These are phyloP conservation scores for Andinoacara biseriatus DNA, from an alignment of 2,113 vertebrate species.

Conservation along the genomic window DNA sequence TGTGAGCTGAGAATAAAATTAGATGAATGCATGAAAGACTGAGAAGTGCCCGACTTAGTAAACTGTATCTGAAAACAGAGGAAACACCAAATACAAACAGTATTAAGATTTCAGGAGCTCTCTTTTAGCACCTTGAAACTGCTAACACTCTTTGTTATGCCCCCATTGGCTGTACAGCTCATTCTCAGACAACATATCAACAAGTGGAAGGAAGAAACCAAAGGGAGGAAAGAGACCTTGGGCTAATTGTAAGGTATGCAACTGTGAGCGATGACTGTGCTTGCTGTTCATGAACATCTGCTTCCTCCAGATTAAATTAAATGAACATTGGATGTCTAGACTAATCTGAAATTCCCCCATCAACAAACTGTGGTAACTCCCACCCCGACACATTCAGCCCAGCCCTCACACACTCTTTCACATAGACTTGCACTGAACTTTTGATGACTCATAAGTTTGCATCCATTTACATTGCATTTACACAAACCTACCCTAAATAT, in stretches of 20 bases:
- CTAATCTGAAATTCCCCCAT: conserved; percentile 46
- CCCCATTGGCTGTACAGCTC: background rate
- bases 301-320: conserved; percentile 72
- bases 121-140: background rate
- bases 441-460: background rate
- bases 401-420: background rate
- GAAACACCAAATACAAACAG: background rate
- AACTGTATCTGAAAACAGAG: conserved; percentile 4
- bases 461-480: background rate
- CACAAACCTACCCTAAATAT: background rate
- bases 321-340: conserved; percentile 32
- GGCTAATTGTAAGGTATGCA: conserved; percentile 9
- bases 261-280: conserved; percentile 54
- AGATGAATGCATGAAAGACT: background rate
- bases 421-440: background rate
- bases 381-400: background rate
- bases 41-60: background rate
- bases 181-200: conserved; percentile 28
- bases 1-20: conserved; percentile 33
- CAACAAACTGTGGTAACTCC: conserved; percentile 21
- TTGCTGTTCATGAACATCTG: conserved; percentile 56
- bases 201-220: conserved; percentile 41
- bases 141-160: background rate
- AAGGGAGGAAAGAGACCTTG: conserved; percentile 15
- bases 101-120: background rate